These are phyloP conservation scores for Tyria jacobaeae DNA, from an alignment of 2,888 invertebrate species.

Conservation along the genomic window DNA sequence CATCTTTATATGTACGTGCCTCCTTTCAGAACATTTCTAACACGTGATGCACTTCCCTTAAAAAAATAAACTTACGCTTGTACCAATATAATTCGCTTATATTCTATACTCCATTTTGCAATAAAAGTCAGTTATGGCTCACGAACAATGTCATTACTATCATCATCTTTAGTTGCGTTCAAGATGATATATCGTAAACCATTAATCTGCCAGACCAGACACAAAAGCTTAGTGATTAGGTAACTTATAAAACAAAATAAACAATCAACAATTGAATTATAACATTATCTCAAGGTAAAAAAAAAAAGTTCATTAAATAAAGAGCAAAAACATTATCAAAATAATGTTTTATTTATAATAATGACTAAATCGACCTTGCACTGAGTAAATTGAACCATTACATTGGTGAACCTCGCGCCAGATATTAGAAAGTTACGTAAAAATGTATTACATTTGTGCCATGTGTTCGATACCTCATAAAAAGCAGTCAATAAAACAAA, in stretches of 20 bases:
- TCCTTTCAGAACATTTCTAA: too few species aligned
- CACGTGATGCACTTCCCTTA: too few species aligned
- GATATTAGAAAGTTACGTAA: conserved; percentile 71
- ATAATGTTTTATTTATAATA: conserved; percentile 48
- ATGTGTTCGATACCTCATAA: conserved; percentile 60
- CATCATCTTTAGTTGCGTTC: conserved; percentile 15
- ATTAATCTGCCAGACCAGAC: conserved; percentile 16
- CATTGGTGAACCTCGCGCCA: conserved; percentile 73
- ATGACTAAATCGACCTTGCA: conserved; percentile 67
- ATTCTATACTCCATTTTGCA: background rate
- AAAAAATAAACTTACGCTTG: background rate
- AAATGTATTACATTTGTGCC: conserved; percentile 61
- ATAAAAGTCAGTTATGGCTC: conserved; percentile 11
- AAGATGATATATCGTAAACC: conserved; percentile 14
- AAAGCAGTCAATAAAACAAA: conserved; percentile 72
- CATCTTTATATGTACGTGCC: too few species aligned
- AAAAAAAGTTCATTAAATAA: conserved; percentile 43
- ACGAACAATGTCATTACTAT: conserved; percentile 9
- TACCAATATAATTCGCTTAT: background rate
- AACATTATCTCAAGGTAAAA: conserved; percentile 36
- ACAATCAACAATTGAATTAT: conserved; percentile 16
- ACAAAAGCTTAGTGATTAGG: conserved; percentile 2
- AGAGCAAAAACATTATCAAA: conserved; percentile 50
- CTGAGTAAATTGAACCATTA: conserved; percentile 68
- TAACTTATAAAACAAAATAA: conserved; percentile 1